phyloP scores from a whole-genome alignment of 1,140 invertebrate species.

The Drosophila trapezifrons region DNA sequence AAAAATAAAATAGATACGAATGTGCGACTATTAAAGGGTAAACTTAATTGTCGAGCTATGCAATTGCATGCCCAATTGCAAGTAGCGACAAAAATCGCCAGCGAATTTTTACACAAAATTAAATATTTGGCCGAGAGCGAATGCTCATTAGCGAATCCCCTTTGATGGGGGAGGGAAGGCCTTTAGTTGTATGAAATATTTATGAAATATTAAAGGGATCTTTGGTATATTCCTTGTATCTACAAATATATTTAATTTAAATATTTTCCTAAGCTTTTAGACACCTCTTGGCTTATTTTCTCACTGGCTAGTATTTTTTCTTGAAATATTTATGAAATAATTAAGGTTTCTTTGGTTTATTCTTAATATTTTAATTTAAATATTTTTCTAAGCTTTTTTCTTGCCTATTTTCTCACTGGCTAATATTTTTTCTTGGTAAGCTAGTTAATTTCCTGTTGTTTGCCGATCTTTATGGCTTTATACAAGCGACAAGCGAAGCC shows the following conservation, averaged over 20 bases:
- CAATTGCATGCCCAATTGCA: conserved; percentile 50
- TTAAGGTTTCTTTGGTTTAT: no score
- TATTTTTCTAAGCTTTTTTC: no score
- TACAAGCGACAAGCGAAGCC: conserved; percentile 2
- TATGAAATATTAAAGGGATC: no score
- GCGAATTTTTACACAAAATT: conserved; percentile 23
- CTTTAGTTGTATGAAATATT: background rate
- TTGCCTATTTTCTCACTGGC: no score
- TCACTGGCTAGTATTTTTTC: no score
- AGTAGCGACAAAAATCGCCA: conserved; percentile 17
- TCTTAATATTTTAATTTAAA: no score
- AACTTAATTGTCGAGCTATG: conserved; percentile 49
- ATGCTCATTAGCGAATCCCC: background rate
- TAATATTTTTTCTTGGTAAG: background rate
- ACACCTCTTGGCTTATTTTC: no score
- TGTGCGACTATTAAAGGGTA: conserved; percentile 52
- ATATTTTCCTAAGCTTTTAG: no score
- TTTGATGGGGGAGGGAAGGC: background rate
- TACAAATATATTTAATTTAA: background rate
- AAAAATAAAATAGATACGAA: conserved; percentile 13
- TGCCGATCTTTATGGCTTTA: background rate
- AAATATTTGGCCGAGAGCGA: conserved; percentile 4
- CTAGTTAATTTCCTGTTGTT: background rate
- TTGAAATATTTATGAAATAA: no score
- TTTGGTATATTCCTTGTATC: background rate